Conservation (phyloP, 92 coral and sea anemone genomes). For the Palythoa grandis region DNA sequence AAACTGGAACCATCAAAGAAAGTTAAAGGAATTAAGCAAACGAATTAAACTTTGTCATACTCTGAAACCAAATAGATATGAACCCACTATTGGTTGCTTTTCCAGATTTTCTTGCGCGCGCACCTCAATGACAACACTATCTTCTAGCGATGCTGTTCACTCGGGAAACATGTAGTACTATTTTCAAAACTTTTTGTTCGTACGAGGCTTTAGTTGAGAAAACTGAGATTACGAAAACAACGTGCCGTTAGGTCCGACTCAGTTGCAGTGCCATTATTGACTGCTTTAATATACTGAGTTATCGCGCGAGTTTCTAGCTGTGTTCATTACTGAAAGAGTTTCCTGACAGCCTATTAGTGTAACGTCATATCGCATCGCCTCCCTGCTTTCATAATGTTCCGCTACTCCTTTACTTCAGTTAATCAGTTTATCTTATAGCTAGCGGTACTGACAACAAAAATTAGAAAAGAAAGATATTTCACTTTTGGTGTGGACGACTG, state of each 20-base stretch:
- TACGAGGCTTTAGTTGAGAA: background rate
- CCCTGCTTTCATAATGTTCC: background rate
- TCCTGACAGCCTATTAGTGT: constrained; percentile 8
- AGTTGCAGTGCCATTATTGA: constrained; percentile 11
- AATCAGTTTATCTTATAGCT: background rate
- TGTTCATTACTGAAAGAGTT: constrained; percentile 18
- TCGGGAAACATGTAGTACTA: no score
- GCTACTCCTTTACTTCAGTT: background rate
- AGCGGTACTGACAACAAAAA: background rate
- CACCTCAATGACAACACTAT: no score
- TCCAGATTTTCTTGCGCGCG: no score
- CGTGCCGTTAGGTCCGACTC: background rate
- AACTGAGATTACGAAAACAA: background rate
- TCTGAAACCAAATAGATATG: no score
- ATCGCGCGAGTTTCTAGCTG: constrained; percentile 2
- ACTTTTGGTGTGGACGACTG: background rate
- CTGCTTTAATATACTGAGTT: background rate
- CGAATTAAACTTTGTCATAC: no score
- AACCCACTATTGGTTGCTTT: no score
- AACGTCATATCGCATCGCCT: background rate
- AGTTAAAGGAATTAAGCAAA: no score
- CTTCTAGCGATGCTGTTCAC: no score
- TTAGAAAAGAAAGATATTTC: background rate
- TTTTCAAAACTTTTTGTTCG: no score
- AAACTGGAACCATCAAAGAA: no score